Conservation (phyloP, 2,113 vertebrate species). For the Rhinogobius similis region DNA sequence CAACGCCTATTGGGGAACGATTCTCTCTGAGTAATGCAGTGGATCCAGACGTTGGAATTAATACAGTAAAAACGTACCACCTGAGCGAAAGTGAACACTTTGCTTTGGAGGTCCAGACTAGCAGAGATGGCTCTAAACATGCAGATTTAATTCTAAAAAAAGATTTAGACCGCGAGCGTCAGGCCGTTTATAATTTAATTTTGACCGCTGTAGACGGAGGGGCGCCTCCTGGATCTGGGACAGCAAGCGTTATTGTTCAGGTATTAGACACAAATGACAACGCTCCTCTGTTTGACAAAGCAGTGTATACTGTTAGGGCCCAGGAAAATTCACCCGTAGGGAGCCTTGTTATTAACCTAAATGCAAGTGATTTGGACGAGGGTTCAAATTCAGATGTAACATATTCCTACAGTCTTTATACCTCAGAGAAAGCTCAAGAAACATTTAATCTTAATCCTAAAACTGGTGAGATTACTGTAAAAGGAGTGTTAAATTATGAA, state of each 20-base stretch:
- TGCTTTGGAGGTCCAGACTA: slow-evolving; percentile 49
- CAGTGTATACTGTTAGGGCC: slow-evolving; percentile 35
- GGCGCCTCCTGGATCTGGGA: slow-evolving; percentile 48
- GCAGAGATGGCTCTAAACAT: slow-evolving; percentile 52
- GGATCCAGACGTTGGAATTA: slow-evolving; percentile 42
- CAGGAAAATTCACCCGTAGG: slow-evolving; percentile 55
- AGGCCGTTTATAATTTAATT: slow-evolving; percentile 49
- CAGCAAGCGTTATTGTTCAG: slow-evolving; percentile 44
- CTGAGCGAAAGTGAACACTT: slow-evolving; percentile 48
- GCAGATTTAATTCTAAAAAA: slow-evolving; percentile 45
- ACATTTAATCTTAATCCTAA: slow-evolving; percentile 69
- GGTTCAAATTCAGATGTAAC: slow-evolving; percentile 54
- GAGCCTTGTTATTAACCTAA: slow-evolving; percentile 45
- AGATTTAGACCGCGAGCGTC: slow-evolving; percentile 51
- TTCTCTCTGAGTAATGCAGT: slow-evolving; percentile 55
- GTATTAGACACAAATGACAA: slow-evolving; percentile 66
- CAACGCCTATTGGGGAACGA: slow-evolving; percentile 28
- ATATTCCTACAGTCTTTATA: slow-evolving; percentile 57
- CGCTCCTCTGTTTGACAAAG: slow-evolving; percentile 48
- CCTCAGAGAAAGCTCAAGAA: slow-evolving; percentile 47
- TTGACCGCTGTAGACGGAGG: slow-evolving; percentile 64
- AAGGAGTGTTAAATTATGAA: slow-evolving; percentile 74
- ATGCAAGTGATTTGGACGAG: slow-evolving; percentile 61
- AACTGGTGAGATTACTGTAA: slow-evolving; percentile 75
- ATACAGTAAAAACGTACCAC: slow-evolving; percentile 41